phyloP scores from a whole-genome alignment of 2,888 invertebrate genomes.

The Andrena bicolor region DNA sequence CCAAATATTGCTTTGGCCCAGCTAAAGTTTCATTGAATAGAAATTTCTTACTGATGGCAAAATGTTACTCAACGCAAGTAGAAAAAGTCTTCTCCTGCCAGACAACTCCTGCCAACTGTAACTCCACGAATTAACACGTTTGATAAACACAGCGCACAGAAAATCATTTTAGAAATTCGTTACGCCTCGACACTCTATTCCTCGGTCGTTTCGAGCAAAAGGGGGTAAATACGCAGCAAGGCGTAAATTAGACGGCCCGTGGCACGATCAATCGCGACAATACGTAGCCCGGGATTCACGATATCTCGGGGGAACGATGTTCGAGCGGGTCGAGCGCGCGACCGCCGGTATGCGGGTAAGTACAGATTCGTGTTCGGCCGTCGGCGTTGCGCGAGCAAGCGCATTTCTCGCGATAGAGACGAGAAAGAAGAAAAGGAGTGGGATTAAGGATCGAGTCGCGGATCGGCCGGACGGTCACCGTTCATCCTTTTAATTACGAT shows the following conservation, averaged over 20 bases:
- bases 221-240: background rate
- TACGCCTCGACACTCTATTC: too few species aligned
- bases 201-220: background rate
- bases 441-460: constrained; percentile 13
- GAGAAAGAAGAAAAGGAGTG: constrained; percentile 40
- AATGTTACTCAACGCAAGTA: too few species aligned
- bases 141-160: too few species aligned
- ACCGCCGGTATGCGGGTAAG: constrained; percentile 62
- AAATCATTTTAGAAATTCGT: background rate
- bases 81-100: too few species aligned
- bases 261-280: constrained; percentile 56
- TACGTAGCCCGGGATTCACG: constrained; percentile 50
- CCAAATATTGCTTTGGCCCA: too few species aligned
- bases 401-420: constrained; percentile 65
- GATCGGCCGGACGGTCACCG: constrained; percentile 18
- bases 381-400: constrained; percentile 46
- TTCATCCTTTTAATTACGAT: constrained; percentile 5
- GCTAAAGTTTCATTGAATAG: too few species aligned
- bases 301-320: constrained; percentile 32
- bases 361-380: constrained; percentile 66
- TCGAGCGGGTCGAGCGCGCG: constrained; percentile 36
- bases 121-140: too few species aligned
- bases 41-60: too few species aligned
- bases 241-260: constrained; percentile 14
- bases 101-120: too few species aligned